These are phyloP conservation scores for Sula dactylatra DNA, from an alignment of 2,113 vertebrate species.

Conservation along the genomic window DNA sequence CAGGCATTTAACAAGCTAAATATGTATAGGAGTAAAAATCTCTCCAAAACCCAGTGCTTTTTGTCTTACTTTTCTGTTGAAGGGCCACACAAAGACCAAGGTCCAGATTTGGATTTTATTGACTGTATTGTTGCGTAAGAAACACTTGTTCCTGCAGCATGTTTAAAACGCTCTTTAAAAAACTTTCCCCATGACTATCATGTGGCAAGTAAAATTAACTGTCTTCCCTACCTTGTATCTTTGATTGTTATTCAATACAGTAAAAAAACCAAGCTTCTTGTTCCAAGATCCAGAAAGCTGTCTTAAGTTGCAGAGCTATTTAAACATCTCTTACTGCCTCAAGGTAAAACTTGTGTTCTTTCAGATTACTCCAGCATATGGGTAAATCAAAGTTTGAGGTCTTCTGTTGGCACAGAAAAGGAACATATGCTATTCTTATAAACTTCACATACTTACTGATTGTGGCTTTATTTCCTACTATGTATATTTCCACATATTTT, in stretches of 20 bases:
- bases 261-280: background rate
- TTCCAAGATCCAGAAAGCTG: constrained; percentile 42
- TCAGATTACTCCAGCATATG: constrained; percentile 51
- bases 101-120: background rate
- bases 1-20: background rate
- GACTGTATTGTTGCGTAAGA: background rate
- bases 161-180: background rate
- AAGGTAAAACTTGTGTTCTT: constrained; percentile 56
- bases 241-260: background rate
- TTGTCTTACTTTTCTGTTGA: background rate
- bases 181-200: background rate
- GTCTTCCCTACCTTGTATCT: background rate
- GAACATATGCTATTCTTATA: constrained; percentile 64
- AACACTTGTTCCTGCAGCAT: background rate
- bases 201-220: background rate
- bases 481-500: constrained; percentile 9
- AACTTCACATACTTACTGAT: constrained; percentile 25
- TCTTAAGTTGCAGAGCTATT: constrained; percentile 34
- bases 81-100: background rate
- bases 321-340: constrained; percentile 36
- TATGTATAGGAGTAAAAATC: background rate
- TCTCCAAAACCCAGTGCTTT: background rate
- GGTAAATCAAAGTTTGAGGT: constrained; percentile 59
- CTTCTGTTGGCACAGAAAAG: constrained; percentile 49
- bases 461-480: constrained; percentile 19